phyloP scores from a whole-genome alignment of 2,113 vertebrate genomes.

The Malurus melanocephalus region DNA sequence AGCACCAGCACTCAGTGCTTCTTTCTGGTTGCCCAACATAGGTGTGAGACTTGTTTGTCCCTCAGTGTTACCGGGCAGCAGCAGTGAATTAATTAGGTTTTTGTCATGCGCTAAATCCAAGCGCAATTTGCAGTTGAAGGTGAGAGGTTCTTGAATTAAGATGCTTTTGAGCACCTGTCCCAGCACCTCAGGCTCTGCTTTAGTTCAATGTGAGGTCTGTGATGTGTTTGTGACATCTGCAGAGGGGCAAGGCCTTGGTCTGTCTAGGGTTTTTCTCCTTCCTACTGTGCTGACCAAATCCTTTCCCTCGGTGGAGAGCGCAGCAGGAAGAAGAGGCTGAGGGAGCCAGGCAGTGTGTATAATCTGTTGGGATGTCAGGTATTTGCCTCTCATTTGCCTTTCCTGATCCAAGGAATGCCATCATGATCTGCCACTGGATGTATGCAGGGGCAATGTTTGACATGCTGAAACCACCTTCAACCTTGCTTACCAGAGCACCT shows the following conservation, averaged over 20 bases:
- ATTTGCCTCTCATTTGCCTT: not conserved
- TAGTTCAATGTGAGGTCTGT: not conserved
- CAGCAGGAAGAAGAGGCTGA: not conserved
- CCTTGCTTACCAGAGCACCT: not conserved
- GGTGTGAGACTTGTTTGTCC: not conserved
- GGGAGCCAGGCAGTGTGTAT: not conserved
- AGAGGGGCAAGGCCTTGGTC: not conserved
- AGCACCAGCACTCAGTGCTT: not conserved
- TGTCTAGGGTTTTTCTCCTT: not conserved
- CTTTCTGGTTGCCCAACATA: not conserved
- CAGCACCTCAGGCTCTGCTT: not conserved
- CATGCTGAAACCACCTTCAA: not conserved
- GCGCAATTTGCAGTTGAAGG: not conserved
- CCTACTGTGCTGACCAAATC: not conserved
- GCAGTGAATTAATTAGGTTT: not conserved
- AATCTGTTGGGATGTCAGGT: not conserved
- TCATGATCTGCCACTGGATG: not conserved
- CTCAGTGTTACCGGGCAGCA: not conserved
- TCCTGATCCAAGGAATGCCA: not conserved
- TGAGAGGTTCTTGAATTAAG: not conserved
- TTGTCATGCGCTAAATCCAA: not conserved
- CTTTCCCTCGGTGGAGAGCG: fast-evolving
- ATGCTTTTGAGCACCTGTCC: not conserved
- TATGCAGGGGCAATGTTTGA: not conserved
- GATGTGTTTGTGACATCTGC: not conserved